Evolutionary conservation across 2,113 vertebrate species (phyloP).

Genomic region (Danionella cerebrum): DNA sequence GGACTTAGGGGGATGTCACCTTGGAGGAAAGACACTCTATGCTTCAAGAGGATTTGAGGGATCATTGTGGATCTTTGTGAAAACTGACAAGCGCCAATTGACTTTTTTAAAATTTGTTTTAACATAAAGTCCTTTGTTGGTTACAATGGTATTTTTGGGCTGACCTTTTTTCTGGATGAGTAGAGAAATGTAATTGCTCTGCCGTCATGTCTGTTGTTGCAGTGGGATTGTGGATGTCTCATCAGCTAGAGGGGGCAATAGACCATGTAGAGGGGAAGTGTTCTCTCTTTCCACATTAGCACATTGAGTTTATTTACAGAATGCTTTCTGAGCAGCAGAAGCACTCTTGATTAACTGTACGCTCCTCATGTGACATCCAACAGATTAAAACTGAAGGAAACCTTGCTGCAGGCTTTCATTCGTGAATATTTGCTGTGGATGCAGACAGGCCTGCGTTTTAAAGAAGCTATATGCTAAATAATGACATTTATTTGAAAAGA

Average conservation of each 20-base stretch:
- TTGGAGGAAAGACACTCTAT: slow-evolving; percentile 20
- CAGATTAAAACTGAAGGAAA: slow-evolving; percentile 26
- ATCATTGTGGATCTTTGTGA: not conserved
- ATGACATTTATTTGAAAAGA: no score
- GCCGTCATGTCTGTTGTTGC: slow-evolving; percentile 34
- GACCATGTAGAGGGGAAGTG: slow-evolving; percentile 30
- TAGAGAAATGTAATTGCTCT: slow-evolving; percentile 7
- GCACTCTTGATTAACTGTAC: slow-evolving; percentile 31
- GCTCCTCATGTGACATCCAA: slow-evolving; percentile 21
- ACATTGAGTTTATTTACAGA: slow-evolving; percentile 38
- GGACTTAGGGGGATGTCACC: slow-evolving; percentile 27
- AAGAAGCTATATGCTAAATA: no score
- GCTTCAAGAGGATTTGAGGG: not conserved
- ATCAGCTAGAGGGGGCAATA: slow-evolving; percentile 45
- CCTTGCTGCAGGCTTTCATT: slow-evolving; percentile 24
- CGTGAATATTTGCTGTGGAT: slow-evolving; percentile 25
- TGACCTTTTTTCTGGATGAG: slow-evolving; percentile 28
- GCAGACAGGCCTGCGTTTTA: not conserved
- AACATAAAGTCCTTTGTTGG: not conserved
- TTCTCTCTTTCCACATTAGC: slow-evolving; percentile 33
- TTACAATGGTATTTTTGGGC: not conserved
- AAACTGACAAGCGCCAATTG: not conserved
- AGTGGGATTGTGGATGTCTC: slow-evolving; percentile 31
- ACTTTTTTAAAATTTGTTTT: no score
- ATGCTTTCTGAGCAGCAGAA: slow-evolving; percentile 34